Evolutionary conservation across 2,888 invertebrate species (phyloP).

Genomic region (Marronus borbonicus): DNA sequence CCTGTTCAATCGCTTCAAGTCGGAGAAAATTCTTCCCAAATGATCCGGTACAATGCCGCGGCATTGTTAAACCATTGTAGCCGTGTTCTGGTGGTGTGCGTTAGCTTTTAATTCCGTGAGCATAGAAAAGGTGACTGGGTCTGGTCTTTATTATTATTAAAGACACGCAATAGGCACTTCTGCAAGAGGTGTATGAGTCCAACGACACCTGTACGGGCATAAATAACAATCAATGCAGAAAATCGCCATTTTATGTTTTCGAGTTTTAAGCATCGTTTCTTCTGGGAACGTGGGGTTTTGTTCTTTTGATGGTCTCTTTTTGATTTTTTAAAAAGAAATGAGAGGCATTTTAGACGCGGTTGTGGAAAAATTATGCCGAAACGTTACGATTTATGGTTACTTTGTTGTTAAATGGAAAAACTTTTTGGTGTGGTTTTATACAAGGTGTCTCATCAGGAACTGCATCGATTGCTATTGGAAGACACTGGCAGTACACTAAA

Average conservation of each 20-base stretch:
- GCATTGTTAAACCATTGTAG: background rate
- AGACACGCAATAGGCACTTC: background rate
- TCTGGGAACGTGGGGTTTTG: constrained; percentile 1
- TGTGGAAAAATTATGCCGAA: too few relatives aligned
- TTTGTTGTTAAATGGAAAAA: too few relatives aligned
- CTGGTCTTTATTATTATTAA: too few relatives aligned
- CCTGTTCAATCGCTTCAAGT: background rate
- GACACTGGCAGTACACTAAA: too few relatives aligned
- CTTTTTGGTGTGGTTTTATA: too few relatives aligned
- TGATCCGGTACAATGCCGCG: background rate
- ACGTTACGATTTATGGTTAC: too few relatives aligned
- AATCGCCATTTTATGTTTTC: constrained; percentile 20
- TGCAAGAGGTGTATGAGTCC: background rate
- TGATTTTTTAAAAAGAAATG: too few relatives aligned
- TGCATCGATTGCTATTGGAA: too few relatives aligned
- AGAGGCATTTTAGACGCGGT: too few relatives aligned
- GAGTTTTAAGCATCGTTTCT: background rate
- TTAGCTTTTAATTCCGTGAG: background rate
- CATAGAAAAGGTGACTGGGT: too few relatives aligned
- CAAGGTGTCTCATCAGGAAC: too few relatives aligned
- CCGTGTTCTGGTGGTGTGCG: background rate
- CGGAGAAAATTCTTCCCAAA: background rate
- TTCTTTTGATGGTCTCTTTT: background rate
- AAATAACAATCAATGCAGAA: constrained; percentile 37
- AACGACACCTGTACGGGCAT: constrained; percentile 21